Evolutionary conservation across 2,888 invertebrate species (phyloP), one percentile per base, ranked within the genome.

Genomic region (Macrosoma leucophasiata): DNA sequence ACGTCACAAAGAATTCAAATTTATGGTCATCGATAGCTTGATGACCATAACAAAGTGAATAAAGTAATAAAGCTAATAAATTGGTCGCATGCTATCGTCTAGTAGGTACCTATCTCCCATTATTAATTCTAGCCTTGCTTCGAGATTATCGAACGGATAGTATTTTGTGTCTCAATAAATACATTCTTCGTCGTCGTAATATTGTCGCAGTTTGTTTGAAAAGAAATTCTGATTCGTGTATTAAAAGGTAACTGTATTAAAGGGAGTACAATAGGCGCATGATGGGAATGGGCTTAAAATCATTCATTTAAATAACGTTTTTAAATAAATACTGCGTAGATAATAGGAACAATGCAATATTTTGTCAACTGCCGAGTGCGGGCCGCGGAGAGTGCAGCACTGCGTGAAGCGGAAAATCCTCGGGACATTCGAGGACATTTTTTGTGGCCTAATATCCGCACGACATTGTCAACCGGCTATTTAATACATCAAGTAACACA

Each of bases 331-430:
- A 84, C 81, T 66, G 65, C 56, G 63, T 61, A 73, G 72, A 82
- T 82, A 82, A 84, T 81, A 82, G 81, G 78, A 73, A 84, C 84
- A 84, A 84, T 82, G 71, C 76, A 81, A 84, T 84, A 84, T 84
- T 84, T 82, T 84, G 84, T 84, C 84, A 84, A 84, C 84, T 84
- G 84, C 73, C 76, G 75, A 72, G 66, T 72, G 67, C 62, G 73
- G 64, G 58, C 64, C 66, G 68, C 69, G 75, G 65, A 67, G 77
- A 78, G 84, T 76, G 77, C 84, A 82, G 54, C 62, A 57, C 72
- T 71, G 78, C 82, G 79, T 84, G 79, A 84, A 81, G 84, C 81
- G 84, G 82, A 84, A 84, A 84, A 84, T 84, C 84, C 84, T 79
- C 77, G 77, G 81, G 75, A 78, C 71, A 70, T 79, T 78, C 64